Percentiles rank a stretch among this genome's conserved stretches.
phyloP scores from a whole-genome alignment of 2,888 invertebrate species.

The Dyspetes luteomarginatus region DNA sequence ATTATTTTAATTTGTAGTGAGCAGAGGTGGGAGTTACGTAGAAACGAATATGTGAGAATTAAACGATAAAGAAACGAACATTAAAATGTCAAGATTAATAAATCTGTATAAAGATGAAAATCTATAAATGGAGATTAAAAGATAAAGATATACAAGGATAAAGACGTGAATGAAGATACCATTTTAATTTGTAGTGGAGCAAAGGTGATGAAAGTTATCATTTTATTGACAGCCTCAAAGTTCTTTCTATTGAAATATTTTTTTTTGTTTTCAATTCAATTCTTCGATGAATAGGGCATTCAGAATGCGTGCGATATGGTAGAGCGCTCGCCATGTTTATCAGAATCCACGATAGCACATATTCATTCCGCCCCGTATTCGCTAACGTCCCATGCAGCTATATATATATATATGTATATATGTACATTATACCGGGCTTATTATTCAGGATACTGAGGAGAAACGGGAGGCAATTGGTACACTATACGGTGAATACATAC shows the following conservation, averaged over 20 bases:
- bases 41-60: no score
- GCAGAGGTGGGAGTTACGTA: no score
- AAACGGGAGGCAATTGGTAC: slow-evolving; percentile 9
- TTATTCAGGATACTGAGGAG: slow-evolving; percentile 37
- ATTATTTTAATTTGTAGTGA: no score
- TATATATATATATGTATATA: slow-evolving; percentile 21
- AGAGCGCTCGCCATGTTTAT: not conserved
- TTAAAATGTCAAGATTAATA: no score
- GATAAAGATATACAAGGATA: not conserved
- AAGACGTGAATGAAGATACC: no score
- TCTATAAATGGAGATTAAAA: not conserved
- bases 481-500: not conserved
- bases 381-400: not conserved
- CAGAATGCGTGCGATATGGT: not conserved
- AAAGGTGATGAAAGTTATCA: not conserved
- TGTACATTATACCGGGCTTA: slow-evolving; percentile 14
- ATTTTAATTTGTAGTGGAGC: no score
- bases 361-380: not conserved
- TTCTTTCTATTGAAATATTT: not conserved
- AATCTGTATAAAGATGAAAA: not conserved
- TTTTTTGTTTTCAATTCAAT: not conserved
- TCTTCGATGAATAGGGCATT: slow-evolving; percentile 2
- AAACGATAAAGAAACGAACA: no score
- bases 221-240: not conserved
- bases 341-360: slow-evolving; percentile 14